Conservation (phyloP, 2,113 vertebrate species). For the Lepidiolamprologus cunningtoni region DNA sequence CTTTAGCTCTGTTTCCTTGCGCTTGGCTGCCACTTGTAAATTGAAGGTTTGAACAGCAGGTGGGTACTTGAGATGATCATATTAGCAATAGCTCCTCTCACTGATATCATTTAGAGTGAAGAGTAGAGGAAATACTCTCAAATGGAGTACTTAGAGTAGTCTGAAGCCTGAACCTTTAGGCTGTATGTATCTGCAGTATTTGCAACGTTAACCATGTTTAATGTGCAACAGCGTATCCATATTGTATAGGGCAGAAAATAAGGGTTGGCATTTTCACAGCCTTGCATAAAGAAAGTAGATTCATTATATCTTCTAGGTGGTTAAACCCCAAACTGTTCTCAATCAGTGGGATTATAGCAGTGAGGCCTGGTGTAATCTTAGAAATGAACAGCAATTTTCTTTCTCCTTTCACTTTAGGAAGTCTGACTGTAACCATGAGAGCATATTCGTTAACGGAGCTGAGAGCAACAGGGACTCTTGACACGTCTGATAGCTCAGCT, state of each 20-base stretch:
- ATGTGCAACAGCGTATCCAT: not conserved
- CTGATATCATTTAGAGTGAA: not conserved
- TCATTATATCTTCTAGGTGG: not conserved
- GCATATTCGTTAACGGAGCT: slow-evolving; percentile 7
- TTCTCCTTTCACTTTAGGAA: slow-evolving; percentile 15
- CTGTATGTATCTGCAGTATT: not conserved
- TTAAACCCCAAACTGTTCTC: not conserved
- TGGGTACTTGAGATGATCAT: not conserved
- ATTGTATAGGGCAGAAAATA: not conserved
- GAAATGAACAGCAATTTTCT: slow-evolving; percentile 15
- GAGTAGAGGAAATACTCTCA: not conserved
- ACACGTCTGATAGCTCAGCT: slow-evolving; percentile 10
- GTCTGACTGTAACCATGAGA: not conserved
- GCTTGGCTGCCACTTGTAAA: not conserved
- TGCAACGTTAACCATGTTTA: not conserved
- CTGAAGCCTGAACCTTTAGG: not conserved
- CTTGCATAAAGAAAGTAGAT: not conserved
- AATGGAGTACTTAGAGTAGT: not conserved
- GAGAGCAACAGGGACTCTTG: slow-evolving; percentile 11
- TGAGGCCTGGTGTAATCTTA: not conserved
- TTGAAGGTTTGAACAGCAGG: not conserved
- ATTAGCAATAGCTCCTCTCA: not conserved
- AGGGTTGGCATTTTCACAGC: not conserved
- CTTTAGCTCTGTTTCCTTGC: not conserved
- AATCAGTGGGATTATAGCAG: not conserved